A percentile compares a stretch with the other conserved stretches of the same genome.
These are phyloP conservation scores for Oasisia sp. DNA, from an alignment of 2,888 invertebrate genomes.

Conservation along the genomic window DNA sequence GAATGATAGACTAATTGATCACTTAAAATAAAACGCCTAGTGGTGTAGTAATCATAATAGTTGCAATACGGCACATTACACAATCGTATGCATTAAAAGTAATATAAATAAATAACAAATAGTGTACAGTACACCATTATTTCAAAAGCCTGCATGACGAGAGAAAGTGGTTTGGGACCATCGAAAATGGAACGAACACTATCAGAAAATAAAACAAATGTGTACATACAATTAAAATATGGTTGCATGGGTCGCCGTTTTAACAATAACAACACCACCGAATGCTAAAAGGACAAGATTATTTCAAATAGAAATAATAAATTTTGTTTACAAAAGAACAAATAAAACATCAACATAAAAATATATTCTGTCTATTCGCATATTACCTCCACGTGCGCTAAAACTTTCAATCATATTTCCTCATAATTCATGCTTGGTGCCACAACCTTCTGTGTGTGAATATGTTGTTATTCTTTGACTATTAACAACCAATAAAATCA, in stretches of 20 bases:
- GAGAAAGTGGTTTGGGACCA: not conserved
- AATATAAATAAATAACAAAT: not conserved
- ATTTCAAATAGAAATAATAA: not conserved
- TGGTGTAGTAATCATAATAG: not conserved
- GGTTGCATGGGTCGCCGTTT: not conserved
- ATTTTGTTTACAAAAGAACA: not conserved
- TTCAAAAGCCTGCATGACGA: not conserved
- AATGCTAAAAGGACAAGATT: not conserved
- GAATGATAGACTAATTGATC: not conserved
- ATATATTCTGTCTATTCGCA: too few relatives aligned
- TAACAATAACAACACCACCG: not conserved
- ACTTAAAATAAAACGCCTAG: not conserved
- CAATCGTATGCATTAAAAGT: not conserved
- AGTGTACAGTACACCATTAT: not conserved
- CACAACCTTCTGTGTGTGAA: too few relatives aligned
- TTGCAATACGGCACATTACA: not conserved
- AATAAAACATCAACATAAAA: not conserved
- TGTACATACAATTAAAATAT: not conserved
- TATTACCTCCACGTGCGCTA: too few relatives aligned
- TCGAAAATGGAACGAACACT: not conserved
- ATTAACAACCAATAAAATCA: too few relatives aligned
- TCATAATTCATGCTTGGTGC: too few relatives aligned
- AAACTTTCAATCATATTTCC: too few relatives aligned
- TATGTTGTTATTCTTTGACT: too few relatives aligned
- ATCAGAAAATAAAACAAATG: not conserved